Conservation (phyloP, 2,113 vertebrate genomes). For the Salminus brasiliensis region DNA sequence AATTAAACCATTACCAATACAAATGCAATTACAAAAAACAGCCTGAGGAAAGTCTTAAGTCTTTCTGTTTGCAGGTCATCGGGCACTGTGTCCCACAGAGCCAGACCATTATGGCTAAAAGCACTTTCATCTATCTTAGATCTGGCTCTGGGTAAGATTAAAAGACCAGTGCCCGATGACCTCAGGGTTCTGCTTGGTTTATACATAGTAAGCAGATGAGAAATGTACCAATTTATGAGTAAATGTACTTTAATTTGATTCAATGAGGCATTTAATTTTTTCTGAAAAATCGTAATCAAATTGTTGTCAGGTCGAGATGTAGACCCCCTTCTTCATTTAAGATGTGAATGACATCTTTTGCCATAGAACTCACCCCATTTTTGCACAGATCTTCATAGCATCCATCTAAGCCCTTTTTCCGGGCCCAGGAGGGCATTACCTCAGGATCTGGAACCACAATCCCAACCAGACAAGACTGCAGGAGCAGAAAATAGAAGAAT, state of each 20-base stretch:
- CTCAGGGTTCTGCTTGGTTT: no score
- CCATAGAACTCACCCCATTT: slow-evolving; percentile 78
- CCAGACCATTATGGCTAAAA: no score
- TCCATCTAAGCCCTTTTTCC: slow-evolving; percentile 89
- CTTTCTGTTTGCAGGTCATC: no score
- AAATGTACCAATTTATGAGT: background rate
- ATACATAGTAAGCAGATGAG: background rate
- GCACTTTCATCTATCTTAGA: no score
- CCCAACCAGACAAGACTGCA: slow-evolving; percentile 92
- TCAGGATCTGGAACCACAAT: slow-evolving; percentile 93
- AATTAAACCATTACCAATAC: no score
- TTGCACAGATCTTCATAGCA: slow-evolving; percentile 85
- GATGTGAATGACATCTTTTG: background rate
- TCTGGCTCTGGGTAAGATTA: no score
- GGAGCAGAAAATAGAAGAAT: background rate
- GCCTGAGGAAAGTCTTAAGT: no score
- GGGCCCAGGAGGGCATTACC: slow-evolving; percentile 91
- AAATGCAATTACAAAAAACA: no score
- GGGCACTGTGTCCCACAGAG: no score
- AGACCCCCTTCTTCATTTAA: background rate
- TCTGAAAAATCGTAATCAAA: background rate
- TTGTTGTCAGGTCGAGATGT: background rate
- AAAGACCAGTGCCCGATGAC: no score
- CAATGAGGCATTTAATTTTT: no score
- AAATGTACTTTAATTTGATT: no score